Base-by-base conservation (phyloP, 2,113 vertebrate genomes). In the Tapirus terrestris region DNA sequence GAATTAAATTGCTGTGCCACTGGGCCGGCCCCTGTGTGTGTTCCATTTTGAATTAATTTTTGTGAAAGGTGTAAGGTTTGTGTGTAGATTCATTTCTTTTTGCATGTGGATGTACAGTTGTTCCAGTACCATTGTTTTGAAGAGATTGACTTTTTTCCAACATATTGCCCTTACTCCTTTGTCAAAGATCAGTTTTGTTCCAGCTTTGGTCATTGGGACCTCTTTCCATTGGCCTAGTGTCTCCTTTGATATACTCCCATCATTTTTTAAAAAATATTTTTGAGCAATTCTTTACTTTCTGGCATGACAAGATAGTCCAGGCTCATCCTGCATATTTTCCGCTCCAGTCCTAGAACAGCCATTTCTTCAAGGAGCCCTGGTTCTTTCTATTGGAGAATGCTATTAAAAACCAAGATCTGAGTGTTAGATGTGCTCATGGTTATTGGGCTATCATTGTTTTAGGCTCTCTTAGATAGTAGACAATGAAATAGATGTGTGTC, bases 31-130 rank as follows among this genome's bases (percentile, higher is more conserved):
- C 39, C 39, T 4, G 39, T 39, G 39, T 45, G 39, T 43, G 25
- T 77, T 91, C 25, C 43, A 95, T 84, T 85, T 85, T 95, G 33
- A 60, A 39, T 27, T 67, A n/a, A 56, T 79, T 85, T 90, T 86
- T 85, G 7, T 86, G 39, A 95, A 51, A 20, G 8, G 2, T 36
- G 33, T 39, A 83, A 75, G 2, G 8, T 85, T 5, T 60, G 6
- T 10, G 18, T 72, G 13, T 72, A 56, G 23, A 31, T 51, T 70
- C 14, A 0, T 48, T 60, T 73, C 16, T 43, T 43, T 36, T 16
- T 43, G 20, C 8, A 53, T 17, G n/a, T 72, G 25, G 33, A 25
- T 53, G 3, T 63, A 43, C 33, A 43, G 29, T 73, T 91, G 14
- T 80, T 91, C 8, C 18, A 79, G 36, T 0, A 29, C 29, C 36